These are phyloP conservation scores for Dermatophagoides farinae DNA, from an alignment of 1,140 invertebrate species.

Conservation along the genomic window DNA sequence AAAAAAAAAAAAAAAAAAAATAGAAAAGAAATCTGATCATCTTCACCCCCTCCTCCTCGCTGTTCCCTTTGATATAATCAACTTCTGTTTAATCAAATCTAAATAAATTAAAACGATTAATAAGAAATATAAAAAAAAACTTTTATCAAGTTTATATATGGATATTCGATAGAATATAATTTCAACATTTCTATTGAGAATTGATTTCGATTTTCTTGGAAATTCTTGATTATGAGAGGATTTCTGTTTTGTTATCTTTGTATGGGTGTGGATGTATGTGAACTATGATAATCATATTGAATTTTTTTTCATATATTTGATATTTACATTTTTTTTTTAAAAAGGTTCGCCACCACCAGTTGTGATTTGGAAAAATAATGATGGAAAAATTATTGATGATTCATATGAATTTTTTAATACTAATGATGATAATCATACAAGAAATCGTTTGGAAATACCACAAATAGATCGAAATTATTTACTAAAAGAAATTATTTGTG, in stretches of 20 bases:
- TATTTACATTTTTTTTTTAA: not conserved
- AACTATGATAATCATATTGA: not conserved
- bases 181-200: no score
- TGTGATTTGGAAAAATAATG: slow-evolving; percentile 1
- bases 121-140: not conserved
- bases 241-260: not conserved
- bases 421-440: not conserved
- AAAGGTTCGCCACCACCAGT: not conserved
- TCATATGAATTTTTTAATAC: not conserved
- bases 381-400: not conserved
- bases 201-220: no score
- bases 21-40: not conserved
- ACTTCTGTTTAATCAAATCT: not conserved
- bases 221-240: not conserved
- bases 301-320: not conserved
- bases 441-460: not conserved
- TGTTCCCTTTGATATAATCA: not conserved
- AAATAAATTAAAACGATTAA: slow-evolving; percentile 1
- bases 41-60: not conserved
- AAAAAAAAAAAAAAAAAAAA: no score
- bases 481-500: not conserved
- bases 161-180: no score
- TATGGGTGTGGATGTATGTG: not conserved
- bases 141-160: no score
- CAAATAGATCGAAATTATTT: slow-evolving; percentile 3